Conservation (phyloP, 2,888 invertebrate genomes). For the Chelonus formosanus region DNA sequence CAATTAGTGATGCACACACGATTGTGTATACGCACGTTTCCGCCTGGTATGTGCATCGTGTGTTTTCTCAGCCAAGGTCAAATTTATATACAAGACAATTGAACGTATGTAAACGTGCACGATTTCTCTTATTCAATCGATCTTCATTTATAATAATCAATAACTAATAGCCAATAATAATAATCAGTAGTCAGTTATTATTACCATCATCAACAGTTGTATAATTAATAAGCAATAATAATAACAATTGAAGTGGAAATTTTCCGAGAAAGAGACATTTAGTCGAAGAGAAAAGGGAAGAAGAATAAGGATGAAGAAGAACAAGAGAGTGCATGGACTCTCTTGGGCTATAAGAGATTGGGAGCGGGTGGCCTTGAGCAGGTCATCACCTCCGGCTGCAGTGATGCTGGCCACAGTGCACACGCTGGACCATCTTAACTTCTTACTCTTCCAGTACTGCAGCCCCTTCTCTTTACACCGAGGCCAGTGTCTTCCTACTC, state of each 20-base stretch:
- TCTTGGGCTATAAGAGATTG: conserved; percentile 48
- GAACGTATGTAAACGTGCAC: conserved; percentile 5
- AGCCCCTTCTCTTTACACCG: conserved; percentile 18
- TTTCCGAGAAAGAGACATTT: conserved; percentile 20
- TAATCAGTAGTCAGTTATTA: background rate
- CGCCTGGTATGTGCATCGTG: conserved; percentile 17
- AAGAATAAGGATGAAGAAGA: conserved; percentile 35
- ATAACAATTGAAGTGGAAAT: background rate
- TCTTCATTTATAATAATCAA: conserved; percentile 14
- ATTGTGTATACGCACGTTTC: conserved; percentile 28
- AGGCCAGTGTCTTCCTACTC: conserved; percentile 19
- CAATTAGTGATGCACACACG: conserved; percentile 28
- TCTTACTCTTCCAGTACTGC: conserved; percentile 45
- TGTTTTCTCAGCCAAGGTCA: conserved; percentile 24
- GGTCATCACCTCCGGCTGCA: conserved; percentile 63
- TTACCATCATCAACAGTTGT: background rate
- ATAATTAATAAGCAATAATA: background rate
- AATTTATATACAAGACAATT: conserved; percentile 21
- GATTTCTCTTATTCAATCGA: conserved; percentile 7
- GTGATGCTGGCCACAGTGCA: conserved; percentile 30
- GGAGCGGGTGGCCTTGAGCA: conserved; percentile 65
- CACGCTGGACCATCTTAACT: conserved; percentile 59
- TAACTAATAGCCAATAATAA: conserved; percentile 6
- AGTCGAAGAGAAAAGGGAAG: conserved; percentile 30
- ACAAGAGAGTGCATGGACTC: conserved; percentile 46